Base-by-base conservation (phyloP, 2,113 vertebrate species). In the Corythaixoides concolor region DNA sequence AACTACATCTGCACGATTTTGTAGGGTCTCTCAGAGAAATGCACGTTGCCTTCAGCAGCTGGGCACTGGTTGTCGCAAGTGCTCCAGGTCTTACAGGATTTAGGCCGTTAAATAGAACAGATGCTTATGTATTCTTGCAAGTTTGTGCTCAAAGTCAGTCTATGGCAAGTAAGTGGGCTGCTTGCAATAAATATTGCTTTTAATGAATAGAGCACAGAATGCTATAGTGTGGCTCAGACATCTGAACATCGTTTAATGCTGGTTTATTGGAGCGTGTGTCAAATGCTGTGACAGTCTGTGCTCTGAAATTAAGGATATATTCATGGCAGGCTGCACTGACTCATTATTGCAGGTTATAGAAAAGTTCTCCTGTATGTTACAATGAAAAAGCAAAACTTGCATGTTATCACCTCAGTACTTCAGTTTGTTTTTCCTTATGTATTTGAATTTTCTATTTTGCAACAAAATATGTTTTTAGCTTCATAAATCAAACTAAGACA, bases 231-330 rank as follows among this genome's bases (percentile, higher is more conserved):
- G 85, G 84, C 63, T 93, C 64, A 5, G 39, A 89, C 45, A 78
- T 62, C 81, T 85, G 79, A 93, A 41, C 89, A 9, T 53, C 86
- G 86, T 88, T 75, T 85, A 84, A 49, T 86, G 56, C 67, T 70
- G 88, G 53, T 83, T 95, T 91, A 88, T 77, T 60, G 87, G 92
- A 91, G 92, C n/a, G 5, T 97, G 96, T 95, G 75, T 97, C 96
- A 97, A 81, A 69, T 52, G 69, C 77, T 72, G 80, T 95, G 91
- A 74, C 87, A 95, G 43, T 33, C 69, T 43, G 15, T 19, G 56
- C 82, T 85, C 92, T 76, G 88, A 95, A 97, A 91, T 94, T 67
- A 77, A 72, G 91, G 78, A 75, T 82, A 49, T 52, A 33, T 55
- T 91, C 13, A 6, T 69, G 78, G 60, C 60, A 92, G 82, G 55